Conservation (phyloP, 2,113 vertebrate genomes). For the Eurypyga helias region DNA sequence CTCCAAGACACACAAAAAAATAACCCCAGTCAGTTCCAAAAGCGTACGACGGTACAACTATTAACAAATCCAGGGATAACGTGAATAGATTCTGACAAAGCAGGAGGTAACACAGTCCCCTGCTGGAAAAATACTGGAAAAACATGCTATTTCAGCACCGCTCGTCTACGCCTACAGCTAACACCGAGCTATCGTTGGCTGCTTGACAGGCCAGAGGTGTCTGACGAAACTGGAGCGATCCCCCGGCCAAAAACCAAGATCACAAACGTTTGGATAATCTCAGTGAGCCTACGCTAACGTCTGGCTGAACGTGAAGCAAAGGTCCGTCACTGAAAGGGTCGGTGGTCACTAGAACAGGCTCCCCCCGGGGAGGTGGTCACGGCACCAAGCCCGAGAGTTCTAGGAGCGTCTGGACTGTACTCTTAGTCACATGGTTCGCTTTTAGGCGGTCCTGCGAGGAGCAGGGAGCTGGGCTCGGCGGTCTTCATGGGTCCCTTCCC, state of each 20-base stretch:
- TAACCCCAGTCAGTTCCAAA: not conserved
- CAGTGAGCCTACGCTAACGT: not conserved
- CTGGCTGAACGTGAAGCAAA: not conserved
- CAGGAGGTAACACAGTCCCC: constrained; percentile 52
- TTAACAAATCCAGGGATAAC: not conserved
- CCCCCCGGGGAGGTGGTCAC: not conserved
- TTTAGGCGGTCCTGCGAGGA: not conserved
- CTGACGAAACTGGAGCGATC: not conserved
- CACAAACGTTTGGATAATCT: not conserved
- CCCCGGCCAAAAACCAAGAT: not conserved
- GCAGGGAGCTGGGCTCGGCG: not conserved
- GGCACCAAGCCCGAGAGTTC: not conserved
- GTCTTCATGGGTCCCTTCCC: not conserved
- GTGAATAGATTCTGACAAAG: not conserved
- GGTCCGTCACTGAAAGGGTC: not conserved
- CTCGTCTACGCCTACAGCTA: not conserved
- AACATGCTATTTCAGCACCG: not conserved
- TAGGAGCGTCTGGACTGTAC: rapidly evolving
- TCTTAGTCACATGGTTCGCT: not conserved
- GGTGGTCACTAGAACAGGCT: not conserved
- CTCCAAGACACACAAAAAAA: not conserved
- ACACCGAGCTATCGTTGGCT: not conserved
- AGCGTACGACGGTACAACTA: not conserved
- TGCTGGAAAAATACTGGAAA: constrained; percentile 40
- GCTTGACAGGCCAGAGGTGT: not conserved